Conservation (phyloP, 2,113 vertebrate species). For the Rhombomys opimus region DNA sequence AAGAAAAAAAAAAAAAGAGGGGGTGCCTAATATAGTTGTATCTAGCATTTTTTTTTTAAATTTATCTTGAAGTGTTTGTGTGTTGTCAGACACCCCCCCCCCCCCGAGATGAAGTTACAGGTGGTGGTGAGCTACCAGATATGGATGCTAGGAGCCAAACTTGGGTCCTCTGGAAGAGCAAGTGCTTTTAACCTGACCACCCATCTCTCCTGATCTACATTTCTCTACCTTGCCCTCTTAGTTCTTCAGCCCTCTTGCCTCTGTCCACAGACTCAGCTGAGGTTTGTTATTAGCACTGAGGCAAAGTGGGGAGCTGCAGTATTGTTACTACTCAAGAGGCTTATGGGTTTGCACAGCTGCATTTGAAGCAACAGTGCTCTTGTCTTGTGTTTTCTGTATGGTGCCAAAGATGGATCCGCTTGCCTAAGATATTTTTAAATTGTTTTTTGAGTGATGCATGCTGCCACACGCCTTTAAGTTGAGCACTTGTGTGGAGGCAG, state of each 20-base stretch:
- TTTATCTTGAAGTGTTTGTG: background rate
- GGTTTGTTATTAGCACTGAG: background rate
- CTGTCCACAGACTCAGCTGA: background rate
- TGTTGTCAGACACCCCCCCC: background rate
- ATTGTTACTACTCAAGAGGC: background rate
- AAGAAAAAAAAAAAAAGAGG: background rate
- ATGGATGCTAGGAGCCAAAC: background rate
- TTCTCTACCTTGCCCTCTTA: background rate
- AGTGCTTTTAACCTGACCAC: background rate
- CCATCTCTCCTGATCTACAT: background rate
- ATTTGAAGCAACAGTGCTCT: background rate
- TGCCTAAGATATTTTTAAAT: background rate
- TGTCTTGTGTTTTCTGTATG: background rate
- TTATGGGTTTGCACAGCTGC: accelerated
- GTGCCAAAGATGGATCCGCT: constrained; percentile 10
- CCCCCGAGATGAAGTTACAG: background rate
- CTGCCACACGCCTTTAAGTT: background rate
- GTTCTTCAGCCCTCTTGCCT: background rate
- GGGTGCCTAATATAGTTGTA: background rate
- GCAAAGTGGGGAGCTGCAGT: background rate
- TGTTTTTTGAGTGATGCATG: background rate
- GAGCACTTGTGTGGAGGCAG: background rate
- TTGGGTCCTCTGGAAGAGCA: background rate
- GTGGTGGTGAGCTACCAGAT: background rate
- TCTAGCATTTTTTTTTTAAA: background rate